A percentile compares a stretch with the other conserved stretches of the same genome.
phyloP scores from a whole-genome alignment of 1,140 invertebrate species.

The Drosophila nigrodunni region DNA sequence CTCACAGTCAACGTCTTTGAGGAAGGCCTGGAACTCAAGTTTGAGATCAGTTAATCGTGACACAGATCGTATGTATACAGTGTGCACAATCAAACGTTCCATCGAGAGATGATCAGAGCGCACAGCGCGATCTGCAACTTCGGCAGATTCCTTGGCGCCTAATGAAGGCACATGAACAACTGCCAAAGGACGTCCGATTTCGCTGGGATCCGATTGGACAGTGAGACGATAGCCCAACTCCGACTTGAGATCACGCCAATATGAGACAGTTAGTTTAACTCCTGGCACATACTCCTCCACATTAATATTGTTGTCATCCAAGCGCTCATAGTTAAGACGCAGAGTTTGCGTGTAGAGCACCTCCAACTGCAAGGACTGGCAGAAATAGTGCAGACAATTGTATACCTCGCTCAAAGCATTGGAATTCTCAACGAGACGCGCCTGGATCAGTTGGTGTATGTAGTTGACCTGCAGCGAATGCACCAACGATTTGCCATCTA shows the following conservation, averaged over 20 bases:
- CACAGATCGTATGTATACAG: constrained; percentile 96
- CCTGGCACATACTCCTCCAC: constrained; percentile 97
- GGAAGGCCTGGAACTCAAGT: constrained; percentile 90
- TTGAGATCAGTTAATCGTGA: constrained; percentile 93
- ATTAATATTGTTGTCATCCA: constrained; percentile 95
- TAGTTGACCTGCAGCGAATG: constrained; percentile 96
- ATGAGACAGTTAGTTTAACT: constrained; percentile 94
- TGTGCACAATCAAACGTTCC: constrained; percentile 98
- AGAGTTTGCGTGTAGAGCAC: constrained; percentile 97
- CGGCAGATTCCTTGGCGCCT: constrained; percentile 87
- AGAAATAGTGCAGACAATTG: constrained; percentile 96
- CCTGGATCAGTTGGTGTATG: constrained; percentile 96
- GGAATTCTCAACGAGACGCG: constrained; percentile 93
- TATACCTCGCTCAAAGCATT: constrained; percentile 93
- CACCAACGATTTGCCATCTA: constrained; percentile 97
- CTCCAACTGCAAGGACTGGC: constrained; percentile 97
- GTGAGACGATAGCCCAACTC: constrained; percentile 94
- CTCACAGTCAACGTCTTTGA: constrained; percentile 91
- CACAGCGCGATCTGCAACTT: constrained; percentile 92
- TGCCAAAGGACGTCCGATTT: constrained; percentile 92
- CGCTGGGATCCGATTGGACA: constrained; percentile 94
- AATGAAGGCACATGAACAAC: constrained; percentile 95
- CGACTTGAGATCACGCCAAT: constrained; percentile 94
- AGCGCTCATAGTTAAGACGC: constrained; percentile 92
- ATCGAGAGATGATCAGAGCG: constrained; percentile 95